These are phyloP conservation scores for Anas acuta DNA, from an alignment of 2,797 vertebrate species.

Conservation along the genomic window DNA sequence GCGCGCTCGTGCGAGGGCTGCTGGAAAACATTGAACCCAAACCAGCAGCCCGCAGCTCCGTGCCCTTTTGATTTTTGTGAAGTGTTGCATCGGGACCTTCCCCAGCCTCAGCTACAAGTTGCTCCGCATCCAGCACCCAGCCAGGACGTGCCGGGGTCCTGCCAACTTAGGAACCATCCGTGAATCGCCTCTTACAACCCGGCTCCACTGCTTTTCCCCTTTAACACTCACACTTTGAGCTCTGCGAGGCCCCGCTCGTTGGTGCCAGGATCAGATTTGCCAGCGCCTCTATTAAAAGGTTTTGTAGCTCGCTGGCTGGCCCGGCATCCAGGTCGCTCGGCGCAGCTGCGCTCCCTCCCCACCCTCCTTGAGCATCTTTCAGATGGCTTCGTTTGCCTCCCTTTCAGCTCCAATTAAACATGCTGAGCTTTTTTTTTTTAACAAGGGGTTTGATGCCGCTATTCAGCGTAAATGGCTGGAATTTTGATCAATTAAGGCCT, in stretches of 20 bases:
- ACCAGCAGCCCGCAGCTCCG: neutral
- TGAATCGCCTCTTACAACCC: constrained; percentile 21
- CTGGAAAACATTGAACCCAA: neutral
- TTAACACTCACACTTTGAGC: neutral
- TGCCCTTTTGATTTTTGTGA: neutral
- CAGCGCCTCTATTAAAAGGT: neutral
- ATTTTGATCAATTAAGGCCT: constrained; percentile 24
- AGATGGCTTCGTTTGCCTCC: constrained; percentile 43
- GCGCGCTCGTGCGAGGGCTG: neutral
- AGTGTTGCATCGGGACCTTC: neutral
- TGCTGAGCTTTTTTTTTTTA: neutral
- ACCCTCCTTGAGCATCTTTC: constrained; percentile 38
- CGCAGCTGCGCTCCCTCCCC: constrained; percentile 22
- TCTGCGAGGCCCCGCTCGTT: neutral
- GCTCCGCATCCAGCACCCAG: neutral
- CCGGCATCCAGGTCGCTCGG: neutral
- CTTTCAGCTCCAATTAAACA: constrained; percentile 59
- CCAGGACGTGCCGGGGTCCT: neutral
- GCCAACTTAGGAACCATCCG: neutral
- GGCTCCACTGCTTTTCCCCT: neutral
- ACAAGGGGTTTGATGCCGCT: constrained; percentile 32
- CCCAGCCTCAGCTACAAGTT: neutral
- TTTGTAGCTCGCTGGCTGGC: neutral
- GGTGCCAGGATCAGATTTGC: neutral
- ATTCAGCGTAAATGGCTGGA: constrained; percentile 38